These are phyloP conservation scores for Drosophila kurseongensis DNA, from an alignment of 1,140 invertebrate genomes.

Conservation along the genomic window DNA sequence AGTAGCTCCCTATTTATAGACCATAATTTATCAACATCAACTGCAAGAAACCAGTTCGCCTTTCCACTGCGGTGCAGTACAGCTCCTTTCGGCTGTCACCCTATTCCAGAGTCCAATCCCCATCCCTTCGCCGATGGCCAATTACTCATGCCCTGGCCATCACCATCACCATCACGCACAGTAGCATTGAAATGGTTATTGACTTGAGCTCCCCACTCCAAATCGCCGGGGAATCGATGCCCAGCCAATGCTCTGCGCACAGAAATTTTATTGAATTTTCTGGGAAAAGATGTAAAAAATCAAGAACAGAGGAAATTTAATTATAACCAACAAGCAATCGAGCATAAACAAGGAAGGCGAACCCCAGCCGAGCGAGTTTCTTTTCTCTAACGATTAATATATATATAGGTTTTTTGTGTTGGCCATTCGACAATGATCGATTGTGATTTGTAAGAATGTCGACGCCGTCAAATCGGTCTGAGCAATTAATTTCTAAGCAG, in stretches of 20 bases:
- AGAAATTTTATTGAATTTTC: slow-evolving; percentile 74
- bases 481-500: slow-evolving; percentile 57
- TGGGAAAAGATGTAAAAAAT: slow-evolving; percentile 70
- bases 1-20: slow-evolving; percentile 41
- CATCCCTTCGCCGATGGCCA: slow-evolving; percentile 28
- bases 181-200: slow-evolving; percentile 62
- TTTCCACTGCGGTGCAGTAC: slow-evolving; percentile 19
- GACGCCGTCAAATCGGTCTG: slow-evolving; percentile 36
- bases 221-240: slow-evolving; percentile 20
- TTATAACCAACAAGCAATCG: slow-evolving; percentile 57
- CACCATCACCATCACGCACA: slow-evolving; percentile 35
- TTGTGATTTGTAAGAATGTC: slow-evolving; percentile 75
- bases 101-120: not conserved
- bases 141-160: slow-evolving; percentile 54
- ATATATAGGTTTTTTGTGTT: slow-evolving; percentile 19
- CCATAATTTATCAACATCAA: slow-evolving; percentile 71
- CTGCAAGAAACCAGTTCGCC: slow-evolving; percentile 59
- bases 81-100: slow-evolving; percentile 17
- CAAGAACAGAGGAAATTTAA: slow-evolving; percentile 58
- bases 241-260: slow-evolving; percentile 20
- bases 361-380: slow-evolving; percentile 34
- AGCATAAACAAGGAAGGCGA: slow-evolving; percentile 17
- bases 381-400: slow-evolving; percentile 49
- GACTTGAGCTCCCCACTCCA: slow-evolving; percentile 6
- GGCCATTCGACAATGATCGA: slow-evolving; percentile 70